Percentiles rank a stretch among this genome's conserved stretches.
Evolutionary conservation across 2,888 invertebrate species (phyloP).

Genomic region (Leucania comma): DNA sequence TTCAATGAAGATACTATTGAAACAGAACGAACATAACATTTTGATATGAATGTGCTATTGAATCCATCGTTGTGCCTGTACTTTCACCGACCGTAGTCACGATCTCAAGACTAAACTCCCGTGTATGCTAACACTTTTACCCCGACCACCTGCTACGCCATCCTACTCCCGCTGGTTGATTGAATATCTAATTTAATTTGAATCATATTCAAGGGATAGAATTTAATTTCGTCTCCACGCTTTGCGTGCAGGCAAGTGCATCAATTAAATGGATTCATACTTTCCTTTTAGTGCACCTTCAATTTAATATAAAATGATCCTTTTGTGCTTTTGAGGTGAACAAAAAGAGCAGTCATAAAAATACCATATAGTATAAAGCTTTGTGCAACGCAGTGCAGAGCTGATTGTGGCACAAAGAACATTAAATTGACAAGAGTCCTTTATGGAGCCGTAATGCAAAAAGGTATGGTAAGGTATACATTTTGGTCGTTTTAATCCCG

Average conservation of each 20-base stretch:
- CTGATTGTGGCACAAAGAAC: constrained; percentile 49
- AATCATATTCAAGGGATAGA: constrained; percentile 4
- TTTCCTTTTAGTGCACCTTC: constrained; percentile 46
- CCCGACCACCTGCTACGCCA: constrained; percentile 70
- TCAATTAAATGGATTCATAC: constrained; percentile 31
- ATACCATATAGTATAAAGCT: constrained; percentile 42
- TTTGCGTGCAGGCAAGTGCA: constrained; percentile 15
- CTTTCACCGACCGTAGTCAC: constrained; percentile 85
- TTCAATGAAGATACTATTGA: constrained; percentile 56
- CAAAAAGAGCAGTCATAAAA: constrained; percentile 46
- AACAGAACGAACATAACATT: constrained; percentile 43
- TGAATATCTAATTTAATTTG: constrained; percentile 17
- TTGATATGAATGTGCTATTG: constrained; percentile 62
- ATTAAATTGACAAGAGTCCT: constrained; percentile 53
- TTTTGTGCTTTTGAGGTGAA: constrained; percentile 33
- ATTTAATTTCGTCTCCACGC: constrained; percentile 6
- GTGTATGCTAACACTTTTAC: constrained; percentile 78
- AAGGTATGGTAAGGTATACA: constrained; percentile 30
- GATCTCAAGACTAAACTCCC: constrained; percentile 68
- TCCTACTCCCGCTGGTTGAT: constrained; percentile 54
- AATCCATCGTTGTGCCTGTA: constrained; percentile 71
- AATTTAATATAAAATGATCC: constrained; percentile 47
- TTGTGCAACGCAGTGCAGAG: constrained; percentile 51
- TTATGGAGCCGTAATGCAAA: constrained; percentile 26
- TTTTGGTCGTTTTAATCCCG: no score